Conservation (phyloP, 2,797 vertebrate species). For the Numenius phaeopus region DNA sequence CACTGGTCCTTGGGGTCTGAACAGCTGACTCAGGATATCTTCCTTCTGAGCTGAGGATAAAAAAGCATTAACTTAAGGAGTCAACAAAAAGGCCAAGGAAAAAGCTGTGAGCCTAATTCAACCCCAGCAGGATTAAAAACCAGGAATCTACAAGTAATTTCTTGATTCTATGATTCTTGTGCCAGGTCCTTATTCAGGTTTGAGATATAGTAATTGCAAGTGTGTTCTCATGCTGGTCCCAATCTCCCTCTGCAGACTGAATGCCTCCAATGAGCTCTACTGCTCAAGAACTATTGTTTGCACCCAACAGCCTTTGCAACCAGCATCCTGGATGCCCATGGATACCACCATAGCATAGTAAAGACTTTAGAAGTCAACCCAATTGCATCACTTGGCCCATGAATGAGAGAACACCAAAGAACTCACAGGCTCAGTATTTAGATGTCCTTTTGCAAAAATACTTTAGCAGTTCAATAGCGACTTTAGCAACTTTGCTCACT, state of each 20-base stretch:
- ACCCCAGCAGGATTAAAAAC: background rate
- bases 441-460: background rate
- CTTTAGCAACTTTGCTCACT: background rate
- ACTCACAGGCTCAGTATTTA: background rate
- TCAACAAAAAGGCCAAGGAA: background rate
- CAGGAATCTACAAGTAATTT: background rate
- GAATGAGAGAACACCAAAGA: background rate
- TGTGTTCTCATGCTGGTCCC: background rate
- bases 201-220: background rate
- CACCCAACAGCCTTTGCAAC: background rate
- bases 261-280: accelerated
- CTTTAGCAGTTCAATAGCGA: background rate
- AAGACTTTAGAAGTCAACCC: background rate
- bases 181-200: background rate
- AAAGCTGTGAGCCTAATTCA: background rate
- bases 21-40: background rate
- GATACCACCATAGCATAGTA: background rate
- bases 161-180: background rate
- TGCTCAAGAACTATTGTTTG: background rate
- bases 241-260: background rate
- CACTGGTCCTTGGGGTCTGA: background rate
- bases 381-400: accelerated
- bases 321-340: background rate
- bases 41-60: background rate
- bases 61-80: background rate